Conservation (phyloP, 2,113 vertebrate species). For the Epinephelus moara region DNA sequence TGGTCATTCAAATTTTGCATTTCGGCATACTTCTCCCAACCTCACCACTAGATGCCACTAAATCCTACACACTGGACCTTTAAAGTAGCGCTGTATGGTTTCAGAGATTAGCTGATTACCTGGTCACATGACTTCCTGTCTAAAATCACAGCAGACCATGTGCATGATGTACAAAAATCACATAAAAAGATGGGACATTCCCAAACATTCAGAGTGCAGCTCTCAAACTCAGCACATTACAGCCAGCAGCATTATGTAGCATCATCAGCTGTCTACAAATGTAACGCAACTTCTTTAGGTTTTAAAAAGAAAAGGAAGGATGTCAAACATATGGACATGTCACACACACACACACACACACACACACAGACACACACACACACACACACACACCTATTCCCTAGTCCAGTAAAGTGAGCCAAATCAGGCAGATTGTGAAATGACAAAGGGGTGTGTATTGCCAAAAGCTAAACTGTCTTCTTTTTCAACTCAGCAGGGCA, state of each 20-base stretch:
- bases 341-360: neutral
- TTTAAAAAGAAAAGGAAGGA: conserved; percentile 14
- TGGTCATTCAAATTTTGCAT: too few species aligned
- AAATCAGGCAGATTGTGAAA: conserved; percentile 45
- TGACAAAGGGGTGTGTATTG: conserved; percentile 32
- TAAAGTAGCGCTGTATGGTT: too few species aligned
- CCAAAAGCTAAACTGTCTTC: conserved; percentile 46
- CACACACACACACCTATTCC: neutral
- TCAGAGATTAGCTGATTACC: too few species aligned
- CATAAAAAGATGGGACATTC: too few species aligned
- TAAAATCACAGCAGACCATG: too few species aligned
- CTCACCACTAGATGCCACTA: too few species aligned
- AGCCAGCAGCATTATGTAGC: neutral
- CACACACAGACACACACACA: neutral
- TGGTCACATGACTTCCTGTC: too few species aligned
- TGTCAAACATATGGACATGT: neutral
- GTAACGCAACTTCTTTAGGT: neutral
- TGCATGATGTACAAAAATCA: too few species aligned
- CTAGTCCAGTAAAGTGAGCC: neutral
- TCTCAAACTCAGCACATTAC: neutral
- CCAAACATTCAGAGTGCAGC: too few species aligned
- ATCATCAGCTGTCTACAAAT: neutral
- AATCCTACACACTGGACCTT: too few species aligned
- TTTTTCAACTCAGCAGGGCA: conserved; percentile 48
- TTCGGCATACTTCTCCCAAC: too few species aligned